Evolutionary conservation across 2,797 vertebrate species (phyloP), one percentile per base, ranked within the genome.

Genomic region (Enteromius viviparus): DNA sequence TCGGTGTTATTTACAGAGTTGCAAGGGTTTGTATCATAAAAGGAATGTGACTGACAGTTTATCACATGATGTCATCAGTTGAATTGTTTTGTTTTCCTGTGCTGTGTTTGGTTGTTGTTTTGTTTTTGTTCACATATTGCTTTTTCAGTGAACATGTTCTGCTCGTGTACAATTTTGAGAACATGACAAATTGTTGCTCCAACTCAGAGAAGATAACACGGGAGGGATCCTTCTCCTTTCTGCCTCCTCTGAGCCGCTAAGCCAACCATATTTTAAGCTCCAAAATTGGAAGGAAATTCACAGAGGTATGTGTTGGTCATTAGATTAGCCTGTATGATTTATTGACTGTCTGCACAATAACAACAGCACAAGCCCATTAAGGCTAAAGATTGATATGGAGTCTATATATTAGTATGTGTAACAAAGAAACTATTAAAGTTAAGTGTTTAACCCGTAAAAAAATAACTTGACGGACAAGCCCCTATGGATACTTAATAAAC

Each of bases 231-330:
- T 78, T 83, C 29, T 42, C 75, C 53, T 70, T 78, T 53, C 82
- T 64, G 45, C 51, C 42, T 83, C 66, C 75, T 49, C 65, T 70
- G 66, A 81, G 55, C 72, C 55, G 32, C 55, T 68, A 85, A 81
- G 77, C 81, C 83, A 40, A 51, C 53, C 72, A 78, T 76, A 79
- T 68, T 87, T 79, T 80, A 87, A 72, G 76, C 78, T 82, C 74
- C 72, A 71, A 85, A 83, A 79, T 66, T 69, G 86, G 84, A 85
- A 85, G 84, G 75, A 79, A 87, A 85, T 80, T 87, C 71, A 71
- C 80, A 86, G 68, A 51, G 82, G 84, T 58, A 86, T 83, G 84
- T 79, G 45, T 53, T 78, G 72, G 77, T 71, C 78, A 76, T 78
- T 76, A 82, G 86, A 84, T 87, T 87, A 83, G 81, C 53, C 69